Percentiles rank a stretch among this genome's conserved stretches.
Conservation (phyloP, 2,113 vertebrate species). For the Ranitomeya imitator region DNA sequence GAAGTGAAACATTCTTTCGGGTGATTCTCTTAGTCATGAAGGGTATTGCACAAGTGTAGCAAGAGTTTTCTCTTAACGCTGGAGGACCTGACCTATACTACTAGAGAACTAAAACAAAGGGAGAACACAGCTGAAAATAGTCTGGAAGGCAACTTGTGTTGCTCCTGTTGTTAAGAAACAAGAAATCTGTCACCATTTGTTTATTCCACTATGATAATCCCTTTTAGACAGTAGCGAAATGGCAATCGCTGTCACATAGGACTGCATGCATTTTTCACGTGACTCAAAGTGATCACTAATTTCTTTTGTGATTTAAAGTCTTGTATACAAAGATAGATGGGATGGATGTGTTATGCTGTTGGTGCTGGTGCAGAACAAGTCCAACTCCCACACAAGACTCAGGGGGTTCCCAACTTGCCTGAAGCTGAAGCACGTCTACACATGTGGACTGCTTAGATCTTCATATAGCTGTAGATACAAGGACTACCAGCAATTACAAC, state of each 20-base stretch:
- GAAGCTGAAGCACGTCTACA: constrained; percentile 13
- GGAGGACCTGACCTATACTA: constrained; percentile 1
- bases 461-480: constrained; percentile 5
- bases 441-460: constrained; percentile 4
- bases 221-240: constrained; percentile 40
- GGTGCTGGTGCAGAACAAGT: background rate
- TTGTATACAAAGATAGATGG: constrained; percentile 31
- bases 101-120: constrained; percentile 10
- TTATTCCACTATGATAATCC: constrained; percentile 41
- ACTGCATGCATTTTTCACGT: constrained; percentile 4
- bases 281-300: constrained; percentile 30
- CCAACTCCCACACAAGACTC: constrained; percentile 1
- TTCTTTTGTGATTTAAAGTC: constrained; percentile 27
- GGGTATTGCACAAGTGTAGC: constrained; percentile 28
- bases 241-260: constrained; percentile 26
- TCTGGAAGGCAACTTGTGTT: constrained; percentile 32
- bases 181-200: constrained; percentile 36
- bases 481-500: background rate
- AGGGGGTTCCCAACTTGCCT: constrained; percentile 17
- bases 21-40: constrained; percentile 31
- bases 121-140: constrained; percentile 9
- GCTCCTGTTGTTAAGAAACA: constrained; percentile 53
- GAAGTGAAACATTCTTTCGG: constrained; percentile 40
- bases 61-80: constrained; percentile 9
- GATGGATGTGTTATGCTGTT: background rate